A percentile compares a stretch with the other conserved stretches of the same genome.
Conservation (phyloP, 2,888 invertebrate species). For the Miltochrista miniata region DNA sequence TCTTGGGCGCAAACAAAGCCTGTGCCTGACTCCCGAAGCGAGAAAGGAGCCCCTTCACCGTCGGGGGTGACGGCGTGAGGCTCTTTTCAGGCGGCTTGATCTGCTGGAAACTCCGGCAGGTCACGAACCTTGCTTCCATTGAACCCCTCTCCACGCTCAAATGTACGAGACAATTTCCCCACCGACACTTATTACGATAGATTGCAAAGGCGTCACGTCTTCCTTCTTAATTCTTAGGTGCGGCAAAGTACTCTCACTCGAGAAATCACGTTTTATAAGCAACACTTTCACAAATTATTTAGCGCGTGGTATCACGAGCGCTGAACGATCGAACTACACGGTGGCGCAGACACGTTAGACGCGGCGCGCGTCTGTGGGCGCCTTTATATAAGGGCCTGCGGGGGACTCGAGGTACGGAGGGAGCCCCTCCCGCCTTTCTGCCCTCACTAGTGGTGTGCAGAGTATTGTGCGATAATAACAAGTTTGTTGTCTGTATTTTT, state of each 20-base stretch:
- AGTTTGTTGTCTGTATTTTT: constrained; percentile 27
- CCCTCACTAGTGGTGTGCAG: constrained; percentile 65
- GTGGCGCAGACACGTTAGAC: constrained; percentile 68
- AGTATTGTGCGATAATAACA: constrained; percentile 38
- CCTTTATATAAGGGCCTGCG: constrained; percentile 59
- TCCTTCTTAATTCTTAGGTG: constrained; percentile 39
- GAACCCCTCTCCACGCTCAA: constrained; percentile 72
- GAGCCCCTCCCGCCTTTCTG: constrained; percentile 50
- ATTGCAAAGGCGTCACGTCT: constrained; percentile 43
- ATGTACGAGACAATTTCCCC: constrained; percentile 65
- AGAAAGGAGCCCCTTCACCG: constrained; percentile 80
- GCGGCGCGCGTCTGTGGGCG: constrained; percentile 74
- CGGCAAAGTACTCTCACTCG: constrained; percentile 72
- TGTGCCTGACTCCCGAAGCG: constrained; percentile 82
- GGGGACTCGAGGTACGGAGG: constrained; percentile 38
- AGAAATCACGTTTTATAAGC: constrained; percentile 66
- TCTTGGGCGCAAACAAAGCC: constrained; percentile 79
- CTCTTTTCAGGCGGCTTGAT: constrained; percentile 82
- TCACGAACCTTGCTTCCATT: constrained; percentile 84
- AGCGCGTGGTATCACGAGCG: constrained; percentile 66
- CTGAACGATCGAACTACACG: constrained; percentile 59
- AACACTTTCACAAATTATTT: constrained; percentile 79
- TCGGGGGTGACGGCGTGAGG: constrained; percentile 75
- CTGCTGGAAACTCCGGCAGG: constrained; percentile 82
- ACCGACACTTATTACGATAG: constrained; percentile 54